Evolutionary conservation across 1,140 invertebrate species (phyloP).

Genomic region (Mycetomoellerius zeteki): DNA sequence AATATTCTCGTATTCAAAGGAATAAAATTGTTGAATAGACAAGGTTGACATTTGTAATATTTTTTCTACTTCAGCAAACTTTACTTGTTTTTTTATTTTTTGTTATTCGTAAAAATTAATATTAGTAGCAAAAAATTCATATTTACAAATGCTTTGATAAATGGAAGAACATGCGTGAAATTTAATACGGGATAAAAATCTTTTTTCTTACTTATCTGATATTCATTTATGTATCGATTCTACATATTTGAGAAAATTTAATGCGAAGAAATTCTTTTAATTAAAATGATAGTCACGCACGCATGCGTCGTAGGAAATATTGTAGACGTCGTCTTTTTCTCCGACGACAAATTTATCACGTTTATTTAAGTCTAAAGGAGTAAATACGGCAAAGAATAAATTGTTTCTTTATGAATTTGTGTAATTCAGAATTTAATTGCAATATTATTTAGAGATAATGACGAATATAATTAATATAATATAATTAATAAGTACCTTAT

Average conservation of each 20-base stretch:
- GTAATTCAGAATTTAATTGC: conserved; percentile 9
- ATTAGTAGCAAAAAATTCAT: background rate
- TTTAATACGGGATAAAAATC: background rate
- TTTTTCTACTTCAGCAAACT: conserved; percentile 13
- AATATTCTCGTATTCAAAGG: conserved; percentile 36
- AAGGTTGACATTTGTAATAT: background rate
- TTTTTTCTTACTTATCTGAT: background rate
- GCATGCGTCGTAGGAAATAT: background rate
- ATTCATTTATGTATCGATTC: background rate
- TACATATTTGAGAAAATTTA: background rate
- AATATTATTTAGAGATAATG: conserved; percentile 21
- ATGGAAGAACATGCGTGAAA: background rate
- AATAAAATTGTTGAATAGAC: conserved; percentile 28
- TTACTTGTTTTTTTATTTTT: background rate
- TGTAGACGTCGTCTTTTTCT: background rate
- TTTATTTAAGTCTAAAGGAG: background rate
- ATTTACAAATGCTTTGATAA: background rate
- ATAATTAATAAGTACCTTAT: background rate
- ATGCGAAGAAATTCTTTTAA: background rate
- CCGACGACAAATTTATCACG: background rate
- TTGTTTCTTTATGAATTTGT: background rate
- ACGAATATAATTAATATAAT: conserved; percentile 27
- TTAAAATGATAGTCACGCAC: background rate
- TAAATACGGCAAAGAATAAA: background rate
- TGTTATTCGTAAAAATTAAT: conserved; percentile 19